phyloP scores from a whole-genome alignment of 1,140 invertebrate genomes.

The Cardiocondyla obscurior region DNA sequence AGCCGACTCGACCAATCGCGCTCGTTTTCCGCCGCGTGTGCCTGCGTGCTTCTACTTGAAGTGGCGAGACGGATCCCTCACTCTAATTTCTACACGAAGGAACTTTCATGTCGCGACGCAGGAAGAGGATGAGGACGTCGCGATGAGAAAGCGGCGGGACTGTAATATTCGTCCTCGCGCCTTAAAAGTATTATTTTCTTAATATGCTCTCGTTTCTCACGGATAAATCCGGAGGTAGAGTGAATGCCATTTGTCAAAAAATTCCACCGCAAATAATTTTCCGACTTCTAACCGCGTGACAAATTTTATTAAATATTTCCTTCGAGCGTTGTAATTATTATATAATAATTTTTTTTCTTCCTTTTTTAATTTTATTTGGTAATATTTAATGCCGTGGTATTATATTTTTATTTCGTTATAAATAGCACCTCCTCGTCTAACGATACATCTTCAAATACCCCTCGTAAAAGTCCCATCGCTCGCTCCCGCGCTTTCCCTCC shows the following conservation, averaged over 20 bases:
- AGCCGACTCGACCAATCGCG: slow-evolving; percentile 58
- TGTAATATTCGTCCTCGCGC: background rate
- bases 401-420: background rate
- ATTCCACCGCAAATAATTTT: background rate
- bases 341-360: too few species aligned
- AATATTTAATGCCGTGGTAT: too few species aligned
- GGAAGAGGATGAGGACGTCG: background rate
- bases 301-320: background rate
- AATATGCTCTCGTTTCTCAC: slow-evolving; percentile 1
- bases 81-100: slow-evolving; percentile 63
- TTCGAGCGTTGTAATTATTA: too few species aligned
- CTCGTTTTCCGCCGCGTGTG: slow-evolving; percentile 57
- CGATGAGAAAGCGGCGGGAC: background rate
- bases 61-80: slow-evolving; percentile 64
- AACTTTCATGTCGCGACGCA: slow-evolving; percentile 54
- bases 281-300: background rate
- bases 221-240: background rate
- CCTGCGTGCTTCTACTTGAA: slow-evolving; percentile 59
- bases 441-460: background rate
- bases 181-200: slow-evolving; percentile 37
- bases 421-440: background rate
- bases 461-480: slow-evolving; percentile 4
- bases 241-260: background rate
- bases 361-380: too few species aligned
- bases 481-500: background rate